phyloP scores from a whole-genome alignment of 2,888 invertebrate genomes.

The Nomada ferruginata region DNA sequence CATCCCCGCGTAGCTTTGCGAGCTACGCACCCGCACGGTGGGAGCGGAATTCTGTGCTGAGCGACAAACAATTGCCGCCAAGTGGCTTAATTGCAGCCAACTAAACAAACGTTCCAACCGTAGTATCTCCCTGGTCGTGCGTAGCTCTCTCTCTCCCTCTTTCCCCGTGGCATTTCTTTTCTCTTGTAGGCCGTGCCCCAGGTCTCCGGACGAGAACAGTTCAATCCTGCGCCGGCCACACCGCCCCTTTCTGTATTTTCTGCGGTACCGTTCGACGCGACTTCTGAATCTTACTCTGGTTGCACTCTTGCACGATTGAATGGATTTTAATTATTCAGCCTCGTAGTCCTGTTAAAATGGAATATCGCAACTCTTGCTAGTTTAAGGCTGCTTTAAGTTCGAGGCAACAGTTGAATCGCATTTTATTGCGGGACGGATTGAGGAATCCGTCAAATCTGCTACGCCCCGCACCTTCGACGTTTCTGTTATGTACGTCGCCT shows the following conservation, averaged over 20 bases:
- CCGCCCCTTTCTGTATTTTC: not conserved
- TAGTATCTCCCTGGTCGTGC: slow-evolving; percentile 65
- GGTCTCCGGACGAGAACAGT: slow-evolving; percentile 23
- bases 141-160: slow-evolving; percentile 15
- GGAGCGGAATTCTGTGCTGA: slow-evolving; percentile 84
- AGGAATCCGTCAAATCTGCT: no score
- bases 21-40: slow-evolving; percentile 72
- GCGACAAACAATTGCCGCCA: slow-evolving; percentile 85
- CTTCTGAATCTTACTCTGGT: no score
- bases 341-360: no score
- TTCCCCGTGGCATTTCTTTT: slow-evolving; percentile 49
- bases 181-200: slow-evolving; percentile 49
- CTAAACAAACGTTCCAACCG: slow-evolving; percentile 83
- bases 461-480: not conserved
- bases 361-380: no score
- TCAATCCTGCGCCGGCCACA: not conserved
- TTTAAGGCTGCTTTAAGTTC: no score
- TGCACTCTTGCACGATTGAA: not conserved
- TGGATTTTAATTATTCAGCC: no score
- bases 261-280: not conserved
- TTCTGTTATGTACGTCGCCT: not conserved
- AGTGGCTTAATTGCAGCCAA: slow-evolving; percentile 84
- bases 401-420: no score
- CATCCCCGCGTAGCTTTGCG: slow-evolving; percentile 49
- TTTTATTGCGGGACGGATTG: no score